Evolutionary conservation across 1,140 invertebrate species (phyloP).

Genomic region (Armadillidium nasatum): DNA sequence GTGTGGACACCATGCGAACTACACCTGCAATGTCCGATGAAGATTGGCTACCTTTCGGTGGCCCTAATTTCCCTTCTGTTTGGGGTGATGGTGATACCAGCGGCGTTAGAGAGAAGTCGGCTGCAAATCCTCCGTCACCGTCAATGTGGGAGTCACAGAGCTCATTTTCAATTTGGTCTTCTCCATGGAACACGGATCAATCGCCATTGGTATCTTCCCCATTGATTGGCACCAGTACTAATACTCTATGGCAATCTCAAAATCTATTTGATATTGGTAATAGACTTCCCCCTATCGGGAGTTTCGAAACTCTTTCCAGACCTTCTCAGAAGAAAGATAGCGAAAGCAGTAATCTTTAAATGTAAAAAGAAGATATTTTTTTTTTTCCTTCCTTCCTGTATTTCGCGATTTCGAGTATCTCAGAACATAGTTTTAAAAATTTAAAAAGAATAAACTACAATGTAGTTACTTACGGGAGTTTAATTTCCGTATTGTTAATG

Average conservation of each 20-base stretch:
- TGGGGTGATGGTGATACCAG: not conserved
- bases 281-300: not conserved
- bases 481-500: no score
- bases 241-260: not conserved
- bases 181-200: conserved; percentile 1
- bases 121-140: not conserved
- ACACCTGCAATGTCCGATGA: not conserved
- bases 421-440: no score
- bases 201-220: not conserved
- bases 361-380: no score
- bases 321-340: not conserved
- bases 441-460: no score
- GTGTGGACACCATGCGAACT: not conserved
- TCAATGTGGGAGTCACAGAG: not conserved
- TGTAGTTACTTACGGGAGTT: no score
- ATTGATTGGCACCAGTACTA: not conserved
- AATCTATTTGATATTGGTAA: not conserved
- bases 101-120: not conserved
- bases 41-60: not conserved
- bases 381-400: no score
- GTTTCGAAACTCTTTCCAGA: not conserved
- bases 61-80: not conserved
- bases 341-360: not conserved
- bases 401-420: no score
- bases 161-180: conserved; percentile 1